Base-by-base conservation (phyloP, 2,113 vertebrate species). In the Archocentrus centrarchus region DNA sequence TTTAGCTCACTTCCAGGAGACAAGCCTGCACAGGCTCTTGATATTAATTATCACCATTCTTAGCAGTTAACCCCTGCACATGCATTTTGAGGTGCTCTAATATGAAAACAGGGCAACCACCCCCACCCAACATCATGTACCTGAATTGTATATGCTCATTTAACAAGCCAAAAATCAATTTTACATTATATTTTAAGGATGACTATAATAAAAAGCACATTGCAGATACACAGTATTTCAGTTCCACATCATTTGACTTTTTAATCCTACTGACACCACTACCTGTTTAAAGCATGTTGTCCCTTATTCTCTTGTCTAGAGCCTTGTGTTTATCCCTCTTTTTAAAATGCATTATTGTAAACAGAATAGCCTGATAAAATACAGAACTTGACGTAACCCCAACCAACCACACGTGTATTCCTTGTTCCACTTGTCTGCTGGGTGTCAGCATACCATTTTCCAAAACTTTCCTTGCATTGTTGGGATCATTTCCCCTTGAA, bases 41-140 rank as follows among this genome's bases (percentile, higher is more conserved):
- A 73, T 70, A 47, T 20, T 73, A 73, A 70, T 53, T 73, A 73
- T 73, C 44, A 32, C 44, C 17, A 57, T 18, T 76, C 37, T n/a
- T 55, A n/a, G 30, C 59, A 8, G 66, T 32, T 73, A 11, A 53
- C 10, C 6, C 9, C 27, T 13, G 44, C 17, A 70, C 44, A 70
- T 53, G 4, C 7, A 30, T 4, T 50, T 70, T 70, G 44, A 70
- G 24, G 3, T 13, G 13, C 11, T 47, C 44, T 47, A 47, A 47
- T 14, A 4, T 47, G 11, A 37, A 47, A 47, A 41, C 11, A 41
- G 39, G 14, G 14, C 8, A 68, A 41, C 47, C 17, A 24, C 17
- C 22, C 15, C 24, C 17, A 18, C 8, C 14, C n/a, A 24, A 22
- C 4, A 44, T 44, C 3, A 6, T 20, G 15, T 44, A 27, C 44